phyloP scores from a whole-genome alignment of 2,888 invertebrate genomes.

The Theretra japonica region DNA sequence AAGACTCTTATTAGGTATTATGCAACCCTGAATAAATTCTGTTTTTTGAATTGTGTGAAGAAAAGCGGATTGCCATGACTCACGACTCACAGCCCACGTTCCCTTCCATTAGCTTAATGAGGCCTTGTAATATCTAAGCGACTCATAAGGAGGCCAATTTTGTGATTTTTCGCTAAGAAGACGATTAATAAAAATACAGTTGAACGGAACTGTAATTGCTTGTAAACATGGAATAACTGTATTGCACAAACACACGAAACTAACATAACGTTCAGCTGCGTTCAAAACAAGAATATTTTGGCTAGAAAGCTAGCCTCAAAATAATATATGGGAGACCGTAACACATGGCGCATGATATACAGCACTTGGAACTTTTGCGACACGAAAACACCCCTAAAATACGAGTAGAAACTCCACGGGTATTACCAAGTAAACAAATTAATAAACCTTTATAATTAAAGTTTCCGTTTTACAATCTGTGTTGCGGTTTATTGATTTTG shows the following conservation, averaged over 20 bases:
- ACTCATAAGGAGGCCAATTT: too few relatives aligned
- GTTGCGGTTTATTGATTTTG: slow-evolving; percentile 8
- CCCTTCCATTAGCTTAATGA: too few relatives aligned
- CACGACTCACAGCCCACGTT: too few relatives aligned
- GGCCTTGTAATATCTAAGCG: too few relatives aligned
- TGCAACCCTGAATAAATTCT: too few relatives aligned
- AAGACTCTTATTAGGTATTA: too few relatives aligned
- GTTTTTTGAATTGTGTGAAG: too few relatives aligned
- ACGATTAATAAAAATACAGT: too few relatives aligned
- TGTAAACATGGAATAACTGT: neutral
- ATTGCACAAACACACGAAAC: neutral
- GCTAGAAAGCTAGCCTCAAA: slow-evolving; percentile 4
- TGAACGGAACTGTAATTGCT: neutral
- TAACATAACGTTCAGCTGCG: neutral
- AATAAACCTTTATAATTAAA: neutral
- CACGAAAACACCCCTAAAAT: slow-evolving; percentile 6
- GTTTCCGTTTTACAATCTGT: slow-evolving; percentile 3
- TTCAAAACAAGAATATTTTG: neutral
- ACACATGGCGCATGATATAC: slow-evolving; percentile 12
- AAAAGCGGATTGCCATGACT: too few relatives aligned
- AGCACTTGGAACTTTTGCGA: neutral
- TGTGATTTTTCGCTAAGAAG: too few relatives aligned
- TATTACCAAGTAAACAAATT: slow-evolving; percentile 20
- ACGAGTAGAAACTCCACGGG: slow-evolving; percentile 2
- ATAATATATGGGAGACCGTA: neutral